These are phyloP conservation scores for Dermolepida albohirtum DNA, from an alignment of 2,888 invertebrate genomes.

Conservation along the genomic window DNA sequence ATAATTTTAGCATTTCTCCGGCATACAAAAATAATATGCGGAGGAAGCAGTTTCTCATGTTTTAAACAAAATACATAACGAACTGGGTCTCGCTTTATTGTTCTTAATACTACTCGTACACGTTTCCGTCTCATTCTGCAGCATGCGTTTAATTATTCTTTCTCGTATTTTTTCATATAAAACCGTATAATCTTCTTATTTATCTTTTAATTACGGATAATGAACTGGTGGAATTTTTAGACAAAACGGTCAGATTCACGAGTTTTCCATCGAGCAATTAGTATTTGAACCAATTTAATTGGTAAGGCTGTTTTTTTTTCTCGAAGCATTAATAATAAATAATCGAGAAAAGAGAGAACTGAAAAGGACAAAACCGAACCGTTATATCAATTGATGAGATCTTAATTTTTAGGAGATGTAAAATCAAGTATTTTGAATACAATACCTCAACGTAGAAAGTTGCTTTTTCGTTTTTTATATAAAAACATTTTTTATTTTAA, in stretches of 20 bases:
- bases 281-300: no score
- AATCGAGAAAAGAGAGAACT: no score
- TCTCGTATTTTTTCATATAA: slow-evolving; percentile 5
- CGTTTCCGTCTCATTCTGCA: no score
- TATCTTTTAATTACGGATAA: slow-evolving; percentile 28
- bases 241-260: slow-evolving; percentile 21
- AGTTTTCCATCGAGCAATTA: slow-evolving; percentile 1
- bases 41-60: no score
- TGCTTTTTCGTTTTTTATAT: slow-evolving; percentile 7
- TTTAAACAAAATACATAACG: no score
- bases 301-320: no score
- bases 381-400: slow-evolving; percentile 49
- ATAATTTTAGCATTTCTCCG: slow-evolving; percentile 7
- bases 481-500: not conserved
- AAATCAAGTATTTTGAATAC: not conserved
- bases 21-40: no score
- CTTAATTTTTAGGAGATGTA: slow-evolving; percentile 46
- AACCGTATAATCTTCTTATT: slow-evolving; percentile 19
- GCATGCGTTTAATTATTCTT: no score
- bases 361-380: no score
- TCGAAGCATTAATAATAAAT: no score
- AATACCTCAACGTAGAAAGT: not conserved
- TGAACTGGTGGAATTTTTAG: slow-evolving; percentile 12
- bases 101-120: no score
- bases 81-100: no score